Evolutionary conservation across 2,888 invertebrate species (phyloP), one percentile per base, ranked within the genome.

Genomic region (Epinotia bilunana): DNA sequence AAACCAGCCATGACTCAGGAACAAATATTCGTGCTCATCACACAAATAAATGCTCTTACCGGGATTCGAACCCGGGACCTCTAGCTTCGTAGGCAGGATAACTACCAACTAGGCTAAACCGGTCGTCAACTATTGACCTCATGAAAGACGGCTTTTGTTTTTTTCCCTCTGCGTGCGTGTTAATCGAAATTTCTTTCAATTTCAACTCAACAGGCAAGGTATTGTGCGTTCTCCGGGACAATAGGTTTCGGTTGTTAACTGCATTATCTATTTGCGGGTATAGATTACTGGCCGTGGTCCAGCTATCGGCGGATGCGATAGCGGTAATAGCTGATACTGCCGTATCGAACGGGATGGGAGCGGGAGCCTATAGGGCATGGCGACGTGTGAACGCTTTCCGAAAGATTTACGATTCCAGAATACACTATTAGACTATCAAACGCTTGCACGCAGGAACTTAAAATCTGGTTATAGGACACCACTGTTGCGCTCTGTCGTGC

Each of bases 321-420:
- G 91, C 72, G 91, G 91, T 90, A 88, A 90, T 88, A 90, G 90
- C 82, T 85, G 88, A 89, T 90, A 90, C 89, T 87, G 77, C 79
- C 82, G 82, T 90, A 91, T 92, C 91, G 81, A 78, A 78, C 79
- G 80, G 73, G 62, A 89, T 91, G 91, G 89, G 91, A 91, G 90
- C 88, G 90, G 89, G 91, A 91, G 89, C 88, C 86, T 86, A 86
- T 87, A 84, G 39, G 39, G 58, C 16, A 58, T n/a, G 62, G 55
- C 16, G 62, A 67, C 43, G 67, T 68, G 67, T 68, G 67, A 43
- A 68, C 33, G 16, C 63, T 6, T 43, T 13, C 23, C n/a, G 16
- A n/a, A 53, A 53, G 53, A 53, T 53, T 53, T n/a, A n/a, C 53
- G 53, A 4, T 53, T 53, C n/a, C 53, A 53, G 53, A 53, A 53